Evolutionary conservation across 2,113 vertebrate species (phyloP).

Genomic region (Alces alces): DNA sequence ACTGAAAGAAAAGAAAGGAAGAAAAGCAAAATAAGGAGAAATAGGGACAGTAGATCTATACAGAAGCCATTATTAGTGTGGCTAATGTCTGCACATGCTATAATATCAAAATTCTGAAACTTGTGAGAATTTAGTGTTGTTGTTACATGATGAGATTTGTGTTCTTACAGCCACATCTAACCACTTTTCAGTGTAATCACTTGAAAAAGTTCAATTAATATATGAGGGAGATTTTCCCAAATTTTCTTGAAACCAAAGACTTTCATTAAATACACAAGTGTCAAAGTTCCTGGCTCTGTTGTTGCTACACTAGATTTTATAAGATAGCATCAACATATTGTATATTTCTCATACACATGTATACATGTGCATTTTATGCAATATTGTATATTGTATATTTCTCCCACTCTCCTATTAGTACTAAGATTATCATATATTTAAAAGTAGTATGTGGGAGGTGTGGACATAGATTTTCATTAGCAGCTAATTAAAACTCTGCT

Average conservation of each 20-base stretch:
- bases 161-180: not conserved
- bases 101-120: not conserved
- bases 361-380: not conserved
- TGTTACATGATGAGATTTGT: not conserved
- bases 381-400: not conserved
- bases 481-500: constrained; percentile 28
- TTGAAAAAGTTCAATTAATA: not conserved
- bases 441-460: not conserved
- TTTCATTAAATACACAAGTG: not conserved
- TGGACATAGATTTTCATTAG: constrained; percentile 35
- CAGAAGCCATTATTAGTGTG: not conserved
- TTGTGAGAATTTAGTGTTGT: not conserved
- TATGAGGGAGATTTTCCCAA: not conserved
- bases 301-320: not conserved
- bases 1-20: not conserved
- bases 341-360: not conserved
- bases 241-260: constrained; percentile 12
- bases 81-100: not conserved
- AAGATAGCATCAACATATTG: not conserved
- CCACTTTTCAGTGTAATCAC: not conserved
- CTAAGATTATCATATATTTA: not conserved
- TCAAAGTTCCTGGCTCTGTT: not conserved
- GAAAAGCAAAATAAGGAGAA: not conserved
- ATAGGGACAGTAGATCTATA: not conserved
- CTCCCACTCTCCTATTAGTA: not conserved